phyloP scores from a whole-genome alignment of 2,888 invertebrate species.

The Ochlodes sylvanus region DNA sequence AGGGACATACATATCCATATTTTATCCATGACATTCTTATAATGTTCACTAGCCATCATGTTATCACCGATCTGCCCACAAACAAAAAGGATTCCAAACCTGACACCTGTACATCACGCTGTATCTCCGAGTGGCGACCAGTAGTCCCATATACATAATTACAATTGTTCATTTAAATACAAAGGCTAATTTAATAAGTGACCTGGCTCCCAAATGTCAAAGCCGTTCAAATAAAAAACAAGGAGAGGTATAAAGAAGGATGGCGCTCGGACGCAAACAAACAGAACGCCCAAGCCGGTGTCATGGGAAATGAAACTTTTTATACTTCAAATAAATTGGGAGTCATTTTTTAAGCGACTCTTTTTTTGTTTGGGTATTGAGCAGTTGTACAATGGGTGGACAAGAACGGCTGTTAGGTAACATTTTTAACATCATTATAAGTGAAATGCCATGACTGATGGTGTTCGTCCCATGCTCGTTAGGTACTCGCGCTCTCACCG shows the following conservation, averaged over 20 bases:
- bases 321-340: conserved; percentile 81
- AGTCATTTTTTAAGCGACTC: conserved; percentile 76
- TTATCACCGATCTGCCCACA: conserved; percentile 27
- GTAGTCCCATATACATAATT: conserved; percentile 67
- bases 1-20: not conserved
- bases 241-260: conserved; percentile 75
- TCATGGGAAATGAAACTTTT: conserved; percentile 79
- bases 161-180: conserved; percentile 82
- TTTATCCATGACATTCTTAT: not conserved
- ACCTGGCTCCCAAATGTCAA: conserved; percentile 81
- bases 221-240: conserved; percentile 76
- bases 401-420: conserved; percentile 80
- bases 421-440: conserved; percentile 85
- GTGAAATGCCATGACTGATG: conserved; percentile 80
- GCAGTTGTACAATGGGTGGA: conserved; percentile 80
- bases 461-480: conserved; percentile 52
- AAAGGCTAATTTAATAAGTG: conserved; percentile 85
- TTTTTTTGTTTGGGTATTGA: conserved; percentile 72
- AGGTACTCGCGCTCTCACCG: conserved; percentile 49
- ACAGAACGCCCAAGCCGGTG: conserved; percentile 74
- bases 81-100: conserved; percentile 8
- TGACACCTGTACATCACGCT: conserved; percentile 32
- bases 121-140: conserved; percentile 36
- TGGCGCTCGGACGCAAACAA: conserved; percentile 62
- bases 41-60: conserved; percentile 14